Evolutionary conservation across 2,797 vertebrate genomes (phyloP).

Genomic region (Leucoraja ocellata): DNA sequence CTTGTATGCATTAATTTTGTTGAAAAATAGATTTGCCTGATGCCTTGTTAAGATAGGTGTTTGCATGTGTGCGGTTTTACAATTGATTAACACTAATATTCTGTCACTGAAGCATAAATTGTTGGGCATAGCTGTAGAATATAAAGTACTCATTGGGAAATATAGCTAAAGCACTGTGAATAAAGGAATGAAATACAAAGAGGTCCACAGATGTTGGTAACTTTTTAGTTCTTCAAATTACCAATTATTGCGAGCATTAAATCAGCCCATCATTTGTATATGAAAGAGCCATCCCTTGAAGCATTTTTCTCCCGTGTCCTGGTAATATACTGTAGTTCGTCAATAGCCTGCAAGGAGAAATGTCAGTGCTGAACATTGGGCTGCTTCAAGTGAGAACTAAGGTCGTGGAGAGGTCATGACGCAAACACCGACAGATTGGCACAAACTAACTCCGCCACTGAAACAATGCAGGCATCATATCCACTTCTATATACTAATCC

Average conservation of each 20-base stretch:
- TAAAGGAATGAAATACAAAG: neutral
- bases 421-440: neutral
- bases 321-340: neutral
- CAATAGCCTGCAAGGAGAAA: neutral
- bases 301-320: neutral
- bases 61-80: neutral
- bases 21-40: neutral
- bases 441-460: neutral
- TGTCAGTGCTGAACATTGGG: neutral
- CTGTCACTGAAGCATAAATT: neutral
- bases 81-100: neutral
- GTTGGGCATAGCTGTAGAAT: neutral
- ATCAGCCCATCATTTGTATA: neutral
- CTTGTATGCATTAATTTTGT: neutral
- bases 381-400: neutral
- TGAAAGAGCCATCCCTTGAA: neutral
- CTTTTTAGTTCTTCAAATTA: neutral
- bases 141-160: neutral
- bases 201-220: neutral
- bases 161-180: neutral
- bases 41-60: neutral
- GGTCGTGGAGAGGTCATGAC: neutral
- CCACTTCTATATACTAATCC: neutral
- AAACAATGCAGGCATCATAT: neutral
- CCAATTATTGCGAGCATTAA: neutral